Percentiles rank a stretch among this genome's conserved stretches.
These are phyloP conservation scores for Xiphophorus couchianus DNA, from an alignment of 2,113 vertebrate species.

Conservation along the genomic window DNA sequence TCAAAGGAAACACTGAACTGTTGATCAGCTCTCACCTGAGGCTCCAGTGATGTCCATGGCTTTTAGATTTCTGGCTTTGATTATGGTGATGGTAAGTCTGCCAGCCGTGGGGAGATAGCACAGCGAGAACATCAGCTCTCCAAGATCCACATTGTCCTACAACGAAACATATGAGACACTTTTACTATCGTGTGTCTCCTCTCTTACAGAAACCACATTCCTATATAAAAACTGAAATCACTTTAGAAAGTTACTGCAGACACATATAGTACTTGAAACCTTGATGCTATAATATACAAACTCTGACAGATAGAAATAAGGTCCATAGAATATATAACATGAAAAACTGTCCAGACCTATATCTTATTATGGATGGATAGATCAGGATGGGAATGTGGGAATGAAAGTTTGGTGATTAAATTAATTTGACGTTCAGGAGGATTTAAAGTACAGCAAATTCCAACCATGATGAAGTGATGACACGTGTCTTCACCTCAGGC, in stretches of 20 bases:
- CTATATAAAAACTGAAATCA: not conserved
- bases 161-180: conserved; percentile 18
- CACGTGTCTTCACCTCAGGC: conserved; percentile 10
- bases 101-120: conserved; percentile 98
- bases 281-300: not conserved
- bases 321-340: not conserved
- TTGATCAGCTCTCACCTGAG: conserved; percentile 76
- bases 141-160: conserved; percentile 96
- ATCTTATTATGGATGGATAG: not conserved
- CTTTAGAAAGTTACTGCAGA: not conserved
- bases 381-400: not conserved
- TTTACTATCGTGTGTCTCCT: not conserved
- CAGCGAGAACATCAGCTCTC: conserved; percentile 98
- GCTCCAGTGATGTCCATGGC: conserved; percentile 99
- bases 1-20: not conserved
- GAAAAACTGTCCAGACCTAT: not conserved
- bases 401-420: not conserved
- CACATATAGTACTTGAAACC: not conserved
- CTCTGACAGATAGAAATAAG: not conserved
- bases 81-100: conserved; percentile 96
- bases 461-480: not conserved
- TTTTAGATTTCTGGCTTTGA: conserved; percentile 98
- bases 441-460: conserved; percentile 17
- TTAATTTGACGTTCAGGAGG: not conserved
- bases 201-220: too few species aligned